Evolutionary conservation across 2,888 invertebrate genomes (phyloP).

Genomic region (Spisula subtruncata): DNA sequence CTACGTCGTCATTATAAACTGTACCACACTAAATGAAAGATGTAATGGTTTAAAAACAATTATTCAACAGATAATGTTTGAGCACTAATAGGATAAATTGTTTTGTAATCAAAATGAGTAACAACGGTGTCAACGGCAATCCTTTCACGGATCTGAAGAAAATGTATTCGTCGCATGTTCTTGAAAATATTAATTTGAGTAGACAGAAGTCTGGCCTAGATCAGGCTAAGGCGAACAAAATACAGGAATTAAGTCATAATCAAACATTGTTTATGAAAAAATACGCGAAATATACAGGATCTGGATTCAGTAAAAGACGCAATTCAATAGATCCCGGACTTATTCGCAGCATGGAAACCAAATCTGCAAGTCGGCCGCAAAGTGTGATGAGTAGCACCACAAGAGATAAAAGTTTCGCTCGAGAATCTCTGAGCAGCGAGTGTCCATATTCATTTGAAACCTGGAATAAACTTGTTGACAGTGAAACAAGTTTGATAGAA

Average conservation of each 20-base stretch:
- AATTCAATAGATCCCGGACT: constrained; percentile 47
- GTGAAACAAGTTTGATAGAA: constrained; percentile 50
- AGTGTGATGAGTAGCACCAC: background rate
- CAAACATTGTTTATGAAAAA: constrained; percentile 55
- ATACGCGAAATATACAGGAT: constrained; percentile 51
- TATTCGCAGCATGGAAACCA: constrained; percentile 41
- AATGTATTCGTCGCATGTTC: constrained; percentile 56
- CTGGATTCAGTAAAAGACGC: background rate
- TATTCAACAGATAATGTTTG: background rate
- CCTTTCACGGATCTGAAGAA: constrained; percentile 48
- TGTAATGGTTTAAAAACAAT: background rate
- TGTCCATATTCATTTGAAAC: constrained; percentile 57
- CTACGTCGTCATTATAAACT: background rate
- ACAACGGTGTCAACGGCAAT: background rate
- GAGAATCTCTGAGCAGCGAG: constrained; percentile 46
- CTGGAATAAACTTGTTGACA: constrained; percentile 55
- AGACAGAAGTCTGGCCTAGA: constrained; percentile 58
- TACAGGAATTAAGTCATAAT: constrained; percentile 46
- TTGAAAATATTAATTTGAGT: constrained; percentile 50
- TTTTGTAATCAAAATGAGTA: background rate
- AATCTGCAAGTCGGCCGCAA: background rate
- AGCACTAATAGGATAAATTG: background rate
- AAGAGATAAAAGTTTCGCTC: constrained; percentile 29
- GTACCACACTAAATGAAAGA: background rate
- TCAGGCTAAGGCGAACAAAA: constrained; percentile 45